Evolutionary conservation across 2,797 vertebrate genomes (phyloP).

Genomic region (Coracias cyanogaster): DNA sequence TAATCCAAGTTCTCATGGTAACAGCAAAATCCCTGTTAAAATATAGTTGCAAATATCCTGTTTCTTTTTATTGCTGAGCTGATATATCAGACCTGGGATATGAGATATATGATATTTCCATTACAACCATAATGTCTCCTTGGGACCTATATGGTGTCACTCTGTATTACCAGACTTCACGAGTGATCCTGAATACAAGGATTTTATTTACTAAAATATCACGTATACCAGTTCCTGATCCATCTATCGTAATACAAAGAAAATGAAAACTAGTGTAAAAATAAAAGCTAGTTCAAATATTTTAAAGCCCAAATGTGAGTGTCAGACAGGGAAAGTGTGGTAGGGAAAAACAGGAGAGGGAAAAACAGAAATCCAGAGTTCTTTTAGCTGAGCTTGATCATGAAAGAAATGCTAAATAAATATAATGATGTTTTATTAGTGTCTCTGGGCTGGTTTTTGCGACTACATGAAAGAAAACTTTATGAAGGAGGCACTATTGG

Average conservation of each 20-base stretch:
- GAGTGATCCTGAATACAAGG: not conserved
- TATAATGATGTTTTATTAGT: not conserved
- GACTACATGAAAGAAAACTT: not conserved
- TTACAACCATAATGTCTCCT: constrained; percentile 62
- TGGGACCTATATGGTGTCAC: constrained; percentile 57
- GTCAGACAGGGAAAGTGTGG: not conserved
- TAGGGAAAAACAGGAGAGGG: not conserved
- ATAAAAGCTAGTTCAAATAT: not conserved
- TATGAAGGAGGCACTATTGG: not conserved
- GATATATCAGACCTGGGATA: constrained; percentile 62
- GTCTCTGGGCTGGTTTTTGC: constrained; percentile 1
- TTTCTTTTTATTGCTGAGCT: constrained; percentile 72
- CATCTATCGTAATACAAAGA: not conserved
- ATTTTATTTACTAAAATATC: constrained; percentile 43
- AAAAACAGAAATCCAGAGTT: not conserved
- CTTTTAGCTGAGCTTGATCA: not conserved
- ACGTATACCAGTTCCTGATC: not conserved
- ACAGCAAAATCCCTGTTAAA: constrained; percentile 67
- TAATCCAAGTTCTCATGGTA: constrained; percentile 73
- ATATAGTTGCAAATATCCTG: constrained; percentile 72
- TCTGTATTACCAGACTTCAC: constrained; percentile 35
- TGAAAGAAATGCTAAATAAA: not conserved
- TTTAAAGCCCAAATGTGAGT: not conserved
- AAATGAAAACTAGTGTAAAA: not conserved
- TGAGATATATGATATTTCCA: constrained; percentile 70